Evolutionary conservation across 1,140 invertebrate genomes (phyloP).

Genomic region (Magallana angulata): DNA sequence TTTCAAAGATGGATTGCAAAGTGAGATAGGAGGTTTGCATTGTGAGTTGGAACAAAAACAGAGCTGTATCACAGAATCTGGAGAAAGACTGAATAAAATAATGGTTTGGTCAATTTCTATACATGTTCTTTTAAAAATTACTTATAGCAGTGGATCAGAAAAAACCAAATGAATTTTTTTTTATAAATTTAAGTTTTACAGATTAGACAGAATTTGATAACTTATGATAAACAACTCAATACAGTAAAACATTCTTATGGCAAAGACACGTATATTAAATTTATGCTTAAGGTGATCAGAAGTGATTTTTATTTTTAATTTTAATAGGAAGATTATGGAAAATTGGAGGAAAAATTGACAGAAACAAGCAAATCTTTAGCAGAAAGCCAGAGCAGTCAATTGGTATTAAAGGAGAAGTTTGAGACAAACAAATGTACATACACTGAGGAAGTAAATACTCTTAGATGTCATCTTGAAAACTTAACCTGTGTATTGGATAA

Average conservation of each 20-base stretch:
- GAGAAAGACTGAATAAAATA: constrained; percentile 20
- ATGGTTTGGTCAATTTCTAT: not conserved
- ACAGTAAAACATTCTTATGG: too few species aligned
- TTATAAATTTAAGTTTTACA: too few species aligned
- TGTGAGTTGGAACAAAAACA: constrained; percentile 25
- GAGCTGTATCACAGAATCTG: constrained; percentile 9
- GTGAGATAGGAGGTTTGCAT: not conserved
- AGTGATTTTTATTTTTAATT: too few species aligned
- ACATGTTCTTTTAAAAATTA: not conserved
- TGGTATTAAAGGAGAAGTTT: not conserved
- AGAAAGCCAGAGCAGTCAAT: not conserved
- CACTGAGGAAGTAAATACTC: not conserved
- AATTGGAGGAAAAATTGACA: not conserved
- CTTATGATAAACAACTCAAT: too few species aligned
- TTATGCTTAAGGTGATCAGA: too few species aligned
- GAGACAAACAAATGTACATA: constrained; percentile 1
- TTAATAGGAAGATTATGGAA: not conserved
- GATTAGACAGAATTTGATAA: too few species aligned
- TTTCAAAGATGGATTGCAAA: not conserved
- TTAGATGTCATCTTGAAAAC: constrained; percentile 4
- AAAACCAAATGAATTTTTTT: too few species aligned
- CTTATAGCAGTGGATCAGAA: too few species aligned
- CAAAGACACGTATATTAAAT: too few species aligned
- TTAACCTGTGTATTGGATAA: not conserved
- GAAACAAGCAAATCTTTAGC: not conserved